Percentiles rank a stretch among this genome's conserved stretches.
These are phyloP conservation scores for Leptodactylus fallax DNA, from an alignment of 2,797 vertebrate genomes.

Conservation along the genomic window DNA sequence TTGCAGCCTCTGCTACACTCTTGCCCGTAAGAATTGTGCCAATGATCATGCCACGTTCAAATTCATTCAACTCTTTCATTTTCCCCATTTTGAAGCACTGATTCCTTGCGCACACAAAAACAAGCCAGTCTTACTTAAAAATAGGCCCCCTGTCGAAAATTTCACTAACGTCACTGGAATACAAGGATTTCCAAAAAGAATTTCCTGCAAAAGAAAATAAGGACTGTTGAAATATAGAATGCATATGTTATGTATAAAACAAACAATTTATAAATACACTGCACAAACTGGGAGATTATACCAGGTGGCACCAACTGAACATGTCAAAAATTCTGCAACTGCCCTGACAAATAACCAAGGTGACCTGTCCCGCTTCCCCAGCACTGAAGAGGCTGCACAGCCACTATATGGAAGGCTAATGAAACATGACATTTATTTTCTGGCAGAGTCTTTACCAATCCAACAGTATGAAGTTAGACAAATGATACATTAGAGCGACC, in stretches of 20 bases:
- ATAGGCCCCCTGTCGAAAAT: background rate
- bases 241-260: background rate
- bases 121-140: background rate
- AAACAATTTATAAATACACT: too few species aligned
- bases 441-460: too few species aligned
- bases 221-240: background rate
- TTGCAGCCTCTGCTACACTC: background rate
- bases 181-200: background rate
- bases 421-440: too few species aligned
- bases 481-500: too few species aligned
- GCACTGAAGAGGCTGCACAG: too few species aligned
- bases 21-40: slow-evolving; percentile 11
- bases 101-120: background rate
- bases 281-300: too few species aligned
- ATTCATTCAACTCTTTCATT: slow-evolving; percentile 27
- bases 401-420: too few species aligned
- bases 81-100: slow-evolving; percentile 6
- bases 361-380: too few species aligned
- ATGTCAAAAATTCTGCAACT: too few species aligned
- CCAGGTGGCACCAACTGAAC: too few species aligned
- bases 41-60: slow-evolving; percentile 28
- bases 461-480: too few species aligned
- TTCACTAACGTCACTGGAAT: background rate
- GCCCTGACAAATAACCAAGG: too few species aligned
- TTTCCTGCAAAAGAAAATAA: background rate